A percentile compares a stretch with the other conserved stretches of the same genome.
phyloP scores from a whole-genome alignment of 2,113 vertebrate species.

The Peucedramus taeniatus region DNA sequence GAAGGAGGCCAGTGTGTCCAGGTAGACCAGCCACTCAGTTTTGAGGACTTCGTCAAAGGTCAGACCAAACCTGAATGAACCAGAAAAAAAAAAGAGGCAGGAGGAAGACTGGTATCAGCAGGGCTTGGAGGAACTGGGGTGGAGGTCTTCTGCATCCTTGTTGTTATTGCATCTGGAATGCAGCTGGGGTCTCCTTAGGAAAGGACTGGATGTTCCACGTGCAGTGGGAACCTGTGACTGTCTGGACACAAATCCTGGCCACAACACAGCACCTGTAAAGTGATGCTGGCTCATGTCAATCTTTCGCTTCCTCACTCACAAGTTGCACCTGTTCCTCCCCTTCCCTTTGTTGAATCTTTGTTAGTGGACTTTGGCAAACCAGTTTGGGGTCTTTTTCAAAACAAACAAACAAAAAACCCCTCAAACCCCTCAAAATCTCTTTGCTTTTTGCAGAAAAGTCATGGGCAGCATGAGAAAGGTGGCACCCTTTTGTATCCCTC shows the following conservation, averaged over 20 bases:
- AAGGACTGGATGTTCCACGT: rapidly evolving
- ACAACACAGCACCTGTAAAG: not conserved
- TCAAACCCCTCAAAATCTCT: not conserved
- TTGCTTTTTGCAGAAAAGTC: not conserved
- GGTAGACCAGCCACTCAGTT: conserved; percentile 76
- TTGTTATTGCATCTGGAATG: rapidly evolving
- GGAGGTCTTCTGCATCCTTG: not conserved
- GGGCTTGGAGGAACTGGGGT: not conserved
- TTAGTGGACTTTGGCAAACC: not conserved
- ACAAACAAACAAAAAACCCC: not conserved
- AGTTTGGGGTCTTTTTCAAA: not conserved
- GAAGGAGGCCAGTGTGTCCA: conserved; percentile 77
- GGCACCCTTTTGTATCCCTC: not conserved
- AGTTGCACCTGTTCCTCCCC: not conserved
- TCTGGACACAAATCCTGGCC: not conserved
- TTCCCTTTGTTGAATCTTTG: not conserved
- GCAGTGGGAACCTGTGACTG: not conserved
- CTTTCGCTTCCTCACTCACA: not conserved
- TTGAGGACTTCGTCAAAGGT: conserved; percentile 82
- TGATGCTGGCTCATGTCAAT: not conserved
- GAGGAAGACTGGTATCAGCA: not conserved
- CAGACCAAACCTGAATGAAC: conserved; percentile 77
- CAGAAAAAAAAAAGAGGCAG: not conserved
- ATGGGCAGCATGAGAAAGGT: not conserved
- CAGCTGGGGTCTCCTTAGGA: not conserved